Percentiles rank a stretch among this genome's conserved stretches.
These are phyloP conservation scores for Trachurus trachurus DNA, from an alignment of 2,797 vertebrate species.

Conservation along the genomic window DNA sequence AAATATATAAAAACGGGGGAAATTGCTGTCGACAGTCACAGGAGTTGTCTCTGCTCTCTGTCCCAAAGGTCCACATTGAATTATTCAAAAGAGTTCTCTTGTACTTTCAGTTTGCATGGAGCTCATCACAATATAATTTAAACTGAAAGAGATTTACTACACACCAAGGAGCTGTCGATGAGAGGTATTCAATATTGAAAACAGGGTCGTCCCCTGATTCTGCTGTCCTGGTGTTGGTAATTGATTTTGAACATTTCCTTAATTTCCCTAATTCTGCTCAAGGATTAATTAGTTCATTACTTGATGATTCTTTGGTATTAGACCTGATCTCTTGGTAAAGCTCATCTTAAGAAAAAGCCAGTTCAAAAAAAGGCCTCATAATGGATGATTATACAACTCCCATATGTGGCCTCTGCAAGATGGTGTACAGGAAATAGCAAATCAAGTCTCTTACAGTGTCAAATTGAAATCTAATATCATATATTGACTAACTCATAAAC, in stretches of 20 bases:
- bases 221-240: conserved; percentile 10
- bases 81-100: conserved; percentile 63
- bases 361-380: neutral
- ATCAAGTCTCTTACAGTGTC: neutral
- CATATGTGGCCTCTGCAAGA: neutral
- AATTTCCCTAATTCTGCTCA: neutral
- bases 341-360: neutral
- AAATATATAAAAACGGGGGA: conserved; percentile 11
- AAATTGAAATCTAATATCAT: neutral
- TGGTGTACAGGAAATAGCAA: neutral
- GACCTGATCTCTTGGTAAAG: neutral
- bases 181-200: conserved; percentile 29
- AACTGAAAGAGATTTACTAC: conserved; percentile 43
- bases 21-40: conserved; percentile 28
- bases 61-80: conserved; percentile 66
- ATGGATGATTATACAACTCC: neutral
- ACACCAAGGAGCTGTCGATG: conserved; percentile 19
- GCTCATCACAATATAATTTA: conserved; percentile 51
- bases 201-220: conserved; percentile 1
- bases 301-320: neutral
- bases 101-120: conserved; percentile 34
- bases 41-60: conserved; percentile 42
- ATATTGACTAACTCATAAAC: neutral
- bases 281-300: conserved; percentile 14
- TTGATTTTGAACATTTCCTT: conserved; percentile 1